Conservation (phyloP, 2,888 invertebrate genomes). For the Tupiocoris notatus region DNA sequence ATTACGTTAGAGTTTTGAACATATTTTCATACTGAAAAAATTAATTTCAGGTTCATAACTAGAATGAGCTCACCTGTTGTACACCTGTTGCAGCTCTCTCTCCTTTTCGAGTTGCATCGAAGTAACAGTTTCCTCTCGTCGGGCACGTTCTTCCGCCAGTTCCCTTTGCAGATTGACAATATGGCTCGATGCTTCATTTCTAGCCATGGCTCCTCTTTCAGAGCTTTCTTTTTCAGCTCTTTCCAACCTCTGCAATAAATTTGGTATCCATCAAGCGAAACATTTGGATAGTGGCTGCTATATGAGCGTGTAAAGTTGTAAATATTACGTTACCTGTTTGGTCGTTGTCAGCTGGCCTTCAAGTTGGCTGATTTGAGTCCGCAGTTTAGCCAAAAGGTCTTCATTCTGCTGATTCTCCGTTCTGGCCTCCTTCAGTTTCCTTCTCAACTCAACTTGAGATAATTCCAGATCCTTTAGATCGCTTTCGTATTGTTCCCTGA, state of each 20-base stretch:
- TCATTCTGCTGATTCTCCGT: slow-evolving; percentile 66
- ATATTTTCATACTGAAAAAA: slow-evolving; percentile 8
- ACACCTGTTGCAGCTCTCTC: slow-evolving; percentile 73
- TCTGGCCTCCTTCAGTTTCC: slow-evolving; percentile 67
- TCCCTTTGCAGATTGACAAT: slow-evolving; percentile 57
- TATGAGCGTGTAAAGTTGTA: too few species aligned
- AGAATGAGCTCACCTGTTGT: slow-evolving; percentile 63
- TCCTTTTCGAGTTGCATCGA: slow-evolving; percentile 63
- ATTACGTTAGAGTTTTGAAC: slow-evolving; percentile 13
- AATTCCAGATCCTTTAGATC: slow-evolving; percentile 68
- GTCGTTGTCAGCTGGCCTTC: slow-evolving; percentile 47
- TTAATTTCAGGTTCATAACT: not conserved
- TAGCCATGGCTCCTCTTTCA: slow-evolving; percentile 57
- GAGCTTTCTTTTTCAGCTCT: slow-evolving; percentile 41
- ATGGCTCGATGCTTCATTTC: slow-evolving; percentile 61
- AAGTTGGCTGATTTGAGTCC: slow-evolving; percentile 48
- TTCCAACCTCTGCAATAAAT: slow-evolving; percentile 31
- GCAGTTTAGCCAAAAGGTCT: slow-evolving; percentile 56
- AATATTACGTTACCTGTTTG: slow-evolving; percentile 17
- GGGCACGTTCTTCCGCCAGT: slow-evolving; percentile 55
- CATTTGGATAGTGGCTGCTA: too few species aligned
- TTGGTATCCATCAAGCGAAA: not conserved
- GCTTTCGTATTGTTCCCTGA: slow-evolving; percentile 73
- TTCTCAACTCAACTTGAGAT: slow-evolving; percentile 65
- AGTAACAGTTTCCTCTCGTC: slow-evolving; percentile 48